Evolutionary conservation across 2,113 vertebrate species (phyloP), one percentile per base, ranked within the genome.

Genomic region (Peromyscus leucopus): DNA sequence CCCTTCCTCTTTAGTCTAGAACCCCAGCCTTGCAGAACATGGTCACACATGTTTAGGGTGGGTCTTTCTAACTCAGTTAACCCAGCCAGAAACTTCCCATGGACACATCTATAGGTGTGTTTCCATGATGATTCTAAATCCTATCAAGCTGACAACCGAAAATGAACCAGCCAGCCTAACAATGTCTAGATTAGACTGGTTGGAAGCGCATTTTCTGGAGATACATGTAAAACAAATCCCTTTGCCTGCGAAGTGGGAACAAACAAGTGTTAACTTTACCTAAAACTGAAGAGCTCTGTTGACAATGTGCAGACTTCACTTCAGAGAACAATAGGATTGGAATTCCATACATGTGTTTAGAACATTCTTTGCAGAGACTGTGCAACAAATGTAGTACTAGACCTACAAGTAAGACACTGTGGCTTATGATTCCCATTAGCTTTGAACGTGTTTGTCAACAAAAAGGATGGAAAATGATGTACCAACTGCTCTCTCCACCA

Each of bases 181-280:
- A 89, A 59, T 90, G 78, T 69, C 21, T 63, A 87, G 82, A 96
- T 19, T 79, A 22, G 31, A 28, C 72, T 79, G 5, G 2, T 59
- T 89, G 36, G 46, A 63, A 92, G 16, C 59, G 51, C 59, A 78
- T 97, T 96, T 97, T 95, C 79, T 83, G 39, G 59, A 63, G 61
- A 93, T 80, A 75, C 87, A 90, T 67, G 24, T 59, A 65, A 88
- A 93, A 93, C 28, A 95, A 89, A 76, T 1, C 24, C 31, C 7
- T 87, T 15, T 92, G 82, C 21, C 69, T 59, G 65, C 46, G 89
- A 97, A 90, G 75, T 42, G 36, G 75, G 33, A 80, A 67, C 67
- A 89, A 78, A 0, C 4, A 1, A 74, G 67, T 46, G 17, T 3
- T 96, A 42, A 84, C 78, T 96, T 91, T 86, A 79, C 69, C 75